phyloP scores from a whole-genome alignment of 2,888 invertebrate genomes.

The Sicus ferrugineus region DNA sequence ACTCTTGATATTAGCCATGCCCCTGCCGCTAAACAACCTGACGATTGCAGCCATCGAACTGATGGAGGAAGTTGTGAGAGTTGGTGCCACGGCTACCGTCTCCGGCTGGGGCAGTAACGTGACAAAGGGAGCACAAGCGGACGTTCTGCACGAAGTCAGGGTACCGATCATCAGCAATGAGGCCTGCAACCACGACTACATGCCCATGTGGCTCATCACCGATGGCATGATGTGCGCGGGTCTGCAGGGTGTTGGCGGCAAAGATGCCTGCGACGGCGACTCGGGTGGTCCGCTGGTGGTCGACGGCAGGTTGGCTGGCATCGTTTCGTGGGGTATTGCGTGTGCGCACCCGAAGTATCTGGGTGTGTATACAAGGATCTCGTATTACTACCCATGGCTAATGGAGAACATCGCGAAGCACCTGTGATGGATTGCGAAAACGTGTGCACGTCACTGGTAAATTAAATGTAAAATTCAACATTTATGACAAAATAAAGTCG shows the following conservation, averaged over 20 bases:
- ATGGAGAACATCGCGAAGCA: constrained; percentile 36
- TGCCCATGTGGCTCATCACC: background rate
- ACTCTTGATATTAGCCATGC: constrained; percentile 51
- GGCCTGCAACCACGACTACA: constrained; percentile 47
- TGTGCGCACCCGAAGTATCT: constrained; percentile 51
- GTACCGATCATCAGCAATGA: constrained; percentile 51
- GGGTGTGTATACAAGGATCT: too few relatives aligned
- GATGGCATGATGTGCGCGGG: constrained; percentile 53
- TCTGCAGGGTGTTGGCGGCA: constrained; percentile 31
- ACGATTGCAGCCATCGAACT: constrained; percentile 45
- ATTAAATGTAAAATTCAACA: too few relatives aligned
- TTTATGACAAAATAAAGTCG: too few relatives aligned
- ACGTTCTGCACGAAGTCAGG: constrained; percentile 46
- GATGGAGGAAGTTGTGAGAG: constrained; percentile 38
- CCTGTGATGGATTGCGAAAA: too few relatives aligned
- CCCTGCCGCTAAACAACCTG: constrained; percentile 43
- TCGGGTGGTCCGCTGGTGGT: constrained; percentile 57
- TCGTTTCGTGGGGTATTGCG: constrained; percentile 57
- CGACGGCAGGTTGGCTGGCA: constrained; percentile 46
- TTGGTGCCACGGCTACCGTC: constrained; percentile 44
- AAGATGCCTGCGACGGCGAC: constrained; percentile 50
- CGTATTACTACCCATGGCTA: too few relatives aligned
- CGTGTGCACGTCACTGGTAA: too few relatives aligned
- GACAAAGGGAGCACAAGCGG: constrained; percentile 47
- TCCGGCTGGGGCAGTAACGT: constrained; percentile 54